Evolutionary conservation across 35 echinoderm and acorn worm genomes (phyloP).

Genomic region (Hemicentrotus pulcherrimus): DNA sequence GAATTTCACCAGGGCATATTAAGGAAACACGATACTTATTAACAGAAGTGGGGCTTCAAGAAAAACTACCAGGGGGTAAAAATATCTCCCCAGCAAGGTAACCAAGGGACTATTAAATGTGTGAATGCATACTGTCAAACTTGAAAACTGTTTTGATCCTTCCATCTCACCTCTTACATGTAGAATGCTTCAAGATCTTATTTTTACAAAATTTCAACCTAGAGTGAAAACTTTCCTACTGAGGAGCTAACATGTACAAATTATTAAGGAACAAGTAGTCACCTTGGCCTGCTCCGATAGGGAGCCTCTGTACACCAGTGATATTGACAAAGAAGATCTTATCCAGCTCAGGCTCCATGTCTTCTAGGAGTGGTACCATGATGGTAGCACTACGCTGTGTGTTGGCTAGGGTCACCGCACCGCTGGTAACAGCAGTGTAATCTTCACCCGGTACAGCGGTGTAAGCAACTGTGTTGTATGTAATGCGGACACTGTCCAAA

Average conservation of each 20-base stretch:
- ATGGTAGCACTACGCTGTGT: constrained; percentile 58
- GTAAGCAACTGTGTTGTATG: constrained; percentile 69
- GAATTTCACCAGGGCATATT: no score
- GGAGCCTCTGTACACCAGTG: constrained; percentile 70
- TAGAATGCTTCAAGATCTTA: no score
- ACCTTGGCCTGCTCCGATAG: constrained; percentile 66
- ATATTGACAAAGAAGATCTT: constrained; percentile 94
- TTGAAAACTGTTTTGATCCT: no score
- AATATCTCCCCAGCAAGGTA: no score
- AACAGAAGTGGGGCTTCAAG: no score
- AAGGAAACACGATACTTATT: no score
- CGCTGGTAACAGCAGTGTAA: constrained; percentile 73
- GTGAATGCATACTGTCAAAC: no score
- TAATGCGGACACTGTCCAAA: constrained; percentile 69
- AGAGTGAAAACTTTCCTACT: not conserved
- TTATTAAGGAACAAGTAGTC: not conserved
- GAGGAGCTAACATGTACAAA: not conserved
- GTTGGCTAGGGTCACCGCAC: constrained; percentile 57
- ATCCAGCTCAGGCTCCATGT: constrained; percentile 67
- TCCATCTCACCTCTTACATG: no score
- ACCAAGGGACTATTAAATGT: no score
- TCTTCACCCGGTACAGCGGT: constrained; percentile 76
- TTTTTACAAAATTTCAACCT: not conserved
- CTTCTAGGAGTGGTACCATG: constrained; percentile 57
- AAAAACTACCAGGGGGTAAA: no score